These are phyloP conservation scores for Bucorvus abyssinicus DNA, from an alignment of 2,797 vertebrate species.

Conservation along the genomic window DNA sequence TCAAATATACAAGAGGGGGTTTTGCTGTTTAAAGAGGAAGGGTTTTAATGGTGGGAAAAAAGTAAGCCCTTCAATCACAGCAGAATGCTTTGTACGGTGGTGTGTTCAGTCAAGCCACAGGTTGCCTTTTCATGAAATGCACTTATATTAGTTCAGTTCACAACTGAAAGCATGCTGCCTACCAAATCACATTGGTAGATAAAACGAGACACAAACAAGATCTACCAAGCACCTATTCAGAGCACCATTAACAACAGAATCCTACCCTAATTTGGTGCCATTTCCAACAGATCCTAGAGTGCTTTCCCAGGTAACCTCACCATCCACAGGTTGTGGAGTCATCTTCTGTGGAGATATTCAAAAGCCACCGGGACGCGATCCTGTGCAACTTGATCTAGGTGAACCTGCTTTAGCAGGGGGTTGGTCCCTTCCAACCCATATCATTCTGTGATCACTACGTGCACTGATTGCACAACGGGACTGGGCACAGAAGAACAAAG, in stretches of 20 bases:
- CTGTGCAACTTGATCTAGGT: no score
- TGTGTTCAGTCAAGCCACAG: not conserved
- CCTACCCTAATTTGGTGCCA: no score
- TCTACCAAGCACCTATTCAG: not conserved
- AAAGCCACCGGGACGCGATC: no score
- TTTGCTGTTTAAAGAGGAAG: not conserved
- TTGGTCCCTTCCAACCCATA: no score
- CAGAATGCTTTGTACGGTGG: accelerated
- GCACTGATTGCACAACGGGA: no score
- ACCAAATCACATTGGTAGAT: not conserved
- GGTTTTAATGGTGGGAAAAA: not conserved
- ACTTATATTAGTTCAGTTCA: not conserved
- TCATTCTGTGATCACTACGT: no score
- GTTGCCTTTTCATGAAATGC: not conserved
- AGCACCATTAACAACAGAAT: not conserved
- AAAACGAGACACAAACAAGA: not conserved
- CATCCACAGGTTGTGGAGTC: not conserved
- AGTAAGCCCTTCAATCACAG: not conserved
- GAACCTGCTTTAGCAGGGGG: no score
- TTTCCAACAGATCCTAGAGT: not conserved
- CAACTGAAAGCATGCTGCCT: not conserved
- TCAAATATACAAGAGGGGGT: not conserved
- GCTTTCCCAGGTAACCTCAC: not conserved
- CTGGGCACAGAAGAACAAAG: not conserved
- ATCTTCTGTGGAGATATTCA: no score